Evolutionary conservation across 2,113 vertebrate species (phyloP).

Genomic region (Engraulis encrasicolus): DNA sequence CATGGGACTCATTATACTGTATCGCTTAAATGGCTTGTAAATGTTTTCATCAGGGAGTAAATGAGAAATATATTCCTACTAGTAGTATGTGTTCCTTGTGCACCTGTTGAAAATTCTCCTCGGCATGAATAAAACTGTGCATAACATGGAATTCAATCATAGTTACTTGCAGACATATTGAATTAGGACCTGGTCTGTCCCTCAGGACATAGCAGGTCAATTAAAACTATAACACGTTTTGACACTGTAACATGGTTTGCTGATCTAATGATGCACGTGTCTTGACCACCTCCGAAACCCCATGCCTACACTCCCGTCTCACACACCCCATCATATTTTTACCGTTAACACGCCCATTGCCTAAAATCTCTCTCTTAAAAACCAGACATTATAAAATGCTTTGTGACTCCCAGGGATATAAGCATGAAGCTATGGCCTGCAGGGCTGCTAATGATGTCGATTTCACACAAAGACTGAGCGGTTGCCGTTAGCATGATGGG

Average conservation of each 20-base stretch:
- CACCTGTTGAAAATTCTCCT: background rate
- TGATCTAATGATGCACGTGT: background rate
- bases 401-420: constrained; percentile 58
- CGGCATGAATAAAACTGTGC: background rate
- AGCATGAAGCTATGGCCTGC: constrained; percentile 66
- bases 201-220: background rate
- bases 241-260: background rate
- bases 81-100: background rate
- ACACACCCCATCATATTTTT: background rate
- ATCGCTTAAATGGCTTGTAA: constrained; percentile 19
- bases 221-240: background rate
- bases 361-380: constrained; percentile 62
- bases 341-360: constrained; percentile 49
- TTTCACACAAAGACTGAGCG: constrained; percentile 60
- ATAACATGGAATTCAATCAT: background rate
- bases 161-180: background rate
- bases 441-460: constrained; percentile 58
- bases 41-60: constrained; percentile 13
- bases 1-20: constrained; percentile 3
- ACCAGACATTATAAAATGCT: constrained; percentile 65
- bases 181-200: background rate
- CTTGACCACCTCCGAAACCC: background rate
- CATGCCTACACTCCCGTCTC: background rate
- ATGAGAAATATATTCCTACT: background rate
- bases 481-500: constrained; percentile 61